Base-by-base conservation (phyloP, 64 coral and sea anemone species). In the Montipora efflorescens region DNA sequence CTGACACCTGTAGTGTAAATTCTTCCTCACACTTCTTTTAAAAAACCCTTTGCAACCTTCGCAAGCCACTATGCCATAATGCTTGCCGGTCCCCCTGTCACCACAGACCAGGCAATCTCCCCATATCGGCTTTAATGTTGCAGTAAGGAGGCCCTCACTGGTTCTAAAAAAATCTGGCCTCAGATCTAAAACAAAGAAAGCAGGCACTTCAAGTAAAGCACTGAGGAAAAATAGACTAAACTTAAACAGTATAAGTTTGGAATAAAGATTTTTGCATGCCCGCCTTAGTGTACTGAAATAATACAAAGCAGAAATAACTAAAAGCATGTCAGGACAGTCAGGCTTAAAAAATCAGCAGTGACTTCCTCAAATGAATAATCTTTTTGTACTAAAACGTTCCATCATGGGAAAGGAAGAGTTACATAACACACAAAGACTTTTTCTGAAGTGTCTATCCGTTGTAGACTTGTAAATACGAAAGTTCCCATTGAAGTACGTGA, bases 11-110 rank as follows among this genome's bases (percentile, higher is more conserved):
- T 94, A 94, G 21, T 80, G 45, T 5, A 94, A 57, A 53, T 89
- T 94, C 16, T 88, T 89, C 1, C 92, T 47, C 28, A 94, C 69
- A 49, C 85, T 94, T 18, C 92, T 89, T 77, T 94, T 94, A 36
- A 94, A 94, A 75, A 94, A 94, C 8, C 92, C 92, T 58, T 94
- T 94, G 22, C 92, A 94, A 8, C 92, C 92, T 82, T 94, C 92
- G 47, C 92, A 94, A 51, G 92, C 92, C 5, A 94, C 73, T 16
- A 94, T 87, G 53, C 92, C 92, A 48, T 94, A 94, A 48, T 94
- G 92, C 70, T 79, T 88, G 4, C 92, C 92, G 5, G 92, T 94
- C 12, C 82, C 92, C 9, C 87, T 77, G 46, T 94, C 92, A 15
- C 92, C 92, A 67, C 92, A 94, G 3, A 94, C 92, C 20, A 59